Base-by-base conservation (phyloP, 2,113 vertebrate genomes). In the Chinchilla lanigera region DNA sequence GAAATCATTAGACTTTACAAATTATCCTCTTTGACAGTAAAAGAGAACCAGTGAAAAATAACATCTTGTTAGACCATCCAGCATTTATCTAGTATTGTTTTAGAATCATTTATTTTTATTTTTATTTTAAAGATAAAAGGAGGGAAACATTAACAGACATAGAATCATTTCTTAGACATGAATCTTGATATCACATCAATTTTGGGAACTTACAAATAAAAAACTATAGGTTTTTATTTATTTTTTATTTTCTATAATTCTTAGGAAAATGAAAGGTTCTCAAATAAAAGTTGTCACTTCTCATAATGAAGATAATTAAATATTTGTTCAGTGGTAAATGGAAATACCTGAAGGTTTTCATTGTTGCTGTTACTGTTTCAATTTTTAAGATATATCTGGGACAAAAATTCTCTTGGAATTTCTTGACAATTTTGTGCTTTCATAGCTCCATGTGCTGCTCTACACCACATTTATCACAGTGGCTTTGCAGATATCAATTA, bases 241-340 rank as follows among this genome's bases (percentile, higher is more conserved):
- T 41, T 93, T 50, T 69, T 71, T 82, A 58, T 77, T 93, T 83
- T 60, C 44, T 71, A 20, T 44, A 41, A 87, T 78, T 92, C 56
- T 58, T 78, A 85, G 54, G 28, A 16, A 96, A 95, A 87, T 80
- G 38, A 78, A 60, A 91, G 65, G 83, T 71, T 86, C 38, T 92
- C 75, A 90, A 56, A 81, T 44, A 44, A 2, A 35, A 54, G 26
- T 38, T 81, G 38, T 16, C 47, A 92, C 75, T 22, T 92, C 17
- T 80, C 75, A 82, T 90, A 58, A 24, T 75, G 61, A 98, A 92
- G 69, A n/a, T n/a, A 69, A 71, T 52, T 85, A 85, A 95, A 63
- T 77, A 58, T 78, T 89, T 69, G 41, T 35, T 75, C 54, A 44
- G 14, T 75, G 63, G 58, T 50, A 92, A 86, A 17, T 80, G 54